Conservation (phyloP, 2,797 vertebrate genomes). For the Etheostoma perlongum region DNA sequence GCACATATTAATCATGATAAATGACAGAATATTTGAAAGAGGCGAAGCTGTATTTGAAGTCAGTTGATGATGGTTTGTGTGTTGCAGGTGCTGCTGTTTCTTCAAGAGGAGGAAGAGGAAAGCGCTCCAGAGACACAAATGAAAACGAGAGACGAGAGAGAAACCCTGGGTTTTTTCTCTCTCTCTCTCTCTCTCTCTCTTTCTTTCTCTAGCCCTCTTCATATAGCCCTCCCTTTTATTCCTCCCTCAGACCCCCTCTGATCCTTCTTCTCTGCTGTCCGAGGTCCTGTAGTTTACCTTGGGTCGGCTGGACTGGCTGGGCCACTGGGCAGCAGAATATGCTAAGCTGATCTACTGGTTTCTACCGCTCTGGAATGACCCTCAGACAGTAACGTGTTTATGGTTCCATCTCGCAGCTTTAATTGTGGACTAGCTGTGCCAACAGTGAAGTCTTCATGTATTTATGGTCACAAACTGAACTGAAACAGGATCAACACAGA, state of each 20-base stretch:
- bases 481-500: conserved; percentile 51
- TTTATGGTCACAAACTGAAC: conserved; percentile 43
- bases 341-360: conserved; percentile 37
- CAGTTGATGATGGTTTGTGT: conserved; percentile 15
- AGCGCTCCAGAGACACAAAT: conserved; percentile 94
- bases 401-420: conserved; percentile 36
- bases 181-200: conserved; percentile 21
- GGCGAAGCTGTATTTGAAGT: neutral
- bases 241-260: neutral
- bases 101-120: conserved; percentile 98
- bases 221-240: conserved; percentile 7
- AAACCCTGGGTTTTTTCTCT: conserved; percentile 8
- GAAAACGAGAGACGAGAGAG: conserved; percentile 65
- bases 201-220: conserved; percentile 15
- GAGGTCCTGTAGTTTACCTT: conserved; percentile 33
- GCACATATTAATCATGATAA: no score
- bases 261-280: conserved; percentile 25
- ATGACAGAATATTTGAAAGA: neutral
- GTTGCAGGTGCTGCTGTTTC: conserved; percentile 94
- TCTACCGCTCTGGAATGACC: conserved; percentile 24
- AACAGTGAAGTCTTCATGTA: conserved; percentile 11
- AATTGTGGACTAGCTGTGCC: conserved; percentile 28
- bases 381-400: conserved; percentile 6
- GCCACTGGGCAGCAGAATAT: conserved; percentile 19
- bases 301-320: conserved; percentile 39